Evolutionary conservation across 2,797 vertebrate genomes (phyloP).

Genomic region (Fratercula arctica): DNA sequence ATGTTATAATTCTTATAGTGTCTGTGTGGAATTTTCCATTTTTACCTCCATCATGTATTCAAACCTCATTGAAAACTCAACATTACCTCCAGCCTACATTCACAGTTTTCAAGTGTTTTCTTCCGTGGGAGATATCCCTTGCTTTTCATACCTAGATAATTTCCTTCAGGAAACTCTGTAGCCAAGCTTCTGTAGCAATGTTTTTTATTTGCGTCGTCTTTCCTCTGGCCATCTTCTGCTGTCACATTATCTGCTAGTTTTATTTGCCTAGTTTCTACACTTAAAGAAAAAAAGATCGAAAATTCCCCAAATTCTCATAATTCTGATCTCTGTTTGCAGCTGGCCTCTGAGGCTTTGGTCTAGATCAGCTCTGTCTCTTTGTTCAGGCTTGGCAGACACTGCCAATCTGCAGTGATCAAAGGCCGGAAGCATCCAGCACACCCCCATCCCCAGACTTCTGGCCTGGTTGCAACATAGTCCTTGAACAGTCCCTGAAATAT

Average conservation of each 20-base stretch:
- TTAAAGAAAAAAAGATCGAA: not conserved
- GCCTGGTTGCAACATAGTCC: not conserved
- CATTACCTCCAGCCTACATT: not conserved
- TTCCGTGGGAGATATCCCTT: not conserved
- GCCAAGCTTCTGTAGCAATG: not conserved
- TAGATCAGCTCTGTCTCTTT: not conserved
- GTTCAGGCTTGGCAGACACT: constrained; percentile 22
- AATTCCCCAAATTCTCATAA: not conserved
- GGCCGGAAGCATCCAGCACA: constrained; percentile 45
- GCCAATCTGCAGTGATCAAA: not conserved
- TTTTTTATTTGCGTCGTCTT: not conserved
- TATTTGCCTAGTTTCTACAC: not conserved
- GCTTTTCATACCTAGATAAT: not conserved
- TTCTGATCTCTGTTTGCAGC: not conserved
- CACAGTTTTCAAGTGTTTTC: not conserved
- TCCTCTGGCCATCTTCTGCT: not conserved
- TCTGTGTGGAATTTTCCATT: not conserved
- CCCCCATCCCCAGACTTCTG: not conserved
- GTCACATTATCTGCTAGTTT: not conserved
- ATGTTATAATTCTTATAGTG: not conserved
- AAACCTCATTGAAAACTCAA: not conserved
- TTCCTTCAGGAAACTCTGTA: not conserved
- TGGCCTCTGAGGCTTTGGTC: not conserved
- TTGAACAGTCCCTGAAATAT: not conserved
- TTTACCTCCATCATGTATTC: not conserved